Evolutionary conservation across 1,140 invertebrate species (phyloP).

Genomic region (Aphidius ervi): DNA sequence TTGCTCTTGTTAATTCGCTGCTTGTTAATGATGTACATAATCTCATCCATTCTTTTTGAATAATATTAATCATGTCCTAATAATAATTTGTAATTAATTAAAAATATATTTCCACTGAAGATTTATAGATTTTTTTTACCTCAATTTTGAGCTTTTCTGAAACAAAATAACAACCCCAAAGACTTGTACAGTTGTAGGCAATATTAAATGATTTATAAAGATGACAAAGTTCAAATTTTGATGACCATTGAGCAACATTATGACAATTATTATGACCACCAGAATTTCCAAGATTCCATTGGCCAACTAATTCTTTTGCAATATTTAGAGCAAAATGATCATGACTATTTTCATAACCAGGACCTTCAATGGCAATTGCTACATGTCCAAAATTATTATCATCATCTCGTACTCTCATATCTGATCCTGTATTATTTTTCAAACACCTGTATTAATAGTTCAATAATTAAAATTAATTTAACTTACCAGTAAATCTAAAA

Average conservation of each 20-base stretch:
- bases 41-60: conserved; percentile 46
- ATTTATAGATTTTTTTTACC: conserved; percentile 12
- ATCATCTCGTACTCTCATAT: conserved; percentile 33
- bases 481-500: not conserved
- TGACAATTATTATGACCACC: conserved; percentile 37
- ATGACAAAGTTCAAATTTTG: conserved; percentile 37
- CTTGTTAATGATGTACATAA: conserved; percentile 41
- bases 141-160: conserved; percentile 33
- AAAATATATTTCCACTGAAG: not conserved
- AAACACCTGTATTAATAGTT: not conserved
- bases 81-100: conserved; percentile 9
- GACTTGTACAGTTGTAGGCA: conserved; percentile 43
- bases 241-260: conserved; percentile 35
- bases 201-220: conserved; percentile 48
- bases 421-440: conserved; percentile 22
- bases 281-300: conserved; percentile 26
- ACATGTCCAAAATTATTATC: conserved; percentile 31
- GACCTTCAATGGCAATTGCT: conserved; percentile 33
- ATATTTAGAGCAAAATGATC: conserved; percentile 27
- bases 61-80: conserved; percentile 38
- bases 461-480: no score
- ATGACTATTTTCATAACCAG: conserved; percentile 23
- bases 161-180: conserved; percentile 50
- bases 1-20: conserved; percentile 44
- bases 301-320: conserved; percentile 32